Evolutionary conservation across 2,797 vertebrate species (phyloP).

Genomic region (Brachyrhaphis roseni): DNA sequence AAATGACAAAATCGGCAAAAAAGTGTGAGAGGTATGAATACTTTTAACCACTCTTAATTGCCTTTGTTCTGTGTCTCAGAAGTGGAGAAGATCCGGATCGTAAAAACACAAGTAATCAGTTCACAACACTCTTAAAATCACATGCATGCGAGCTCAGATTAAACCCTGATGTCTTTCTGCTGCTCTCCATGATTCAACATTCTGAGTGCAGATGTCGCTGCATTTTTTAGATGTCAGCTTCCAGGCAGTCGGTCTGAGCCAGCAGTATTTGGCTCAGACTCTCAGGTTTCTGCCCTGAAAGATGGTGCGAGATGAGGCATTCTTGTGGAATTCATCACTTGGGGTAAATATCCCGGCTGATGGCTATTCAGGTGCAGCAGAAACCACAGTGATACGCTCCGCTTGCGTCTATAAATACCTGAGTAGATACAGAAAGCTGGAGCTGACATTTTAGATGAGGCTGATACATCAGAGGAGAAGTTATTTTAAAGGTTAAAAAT

Average conservation of each 20-base stretch:
- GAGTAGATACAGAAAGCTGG: conserved; percentile 65
- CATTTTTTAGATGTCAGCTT: conserved; percentile 62
- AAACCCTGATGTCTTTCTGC: conserved; percentile 21
- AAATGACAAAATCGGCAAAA: not conserved
- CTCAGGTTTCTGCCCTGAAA: conserved; percentile 63
- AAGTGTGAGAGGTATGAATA: not conserved
- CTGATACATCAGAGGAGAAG: conserved; percentile 34
- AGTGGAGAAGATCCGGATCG: not conserved
- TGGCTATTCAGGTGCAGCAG: conserved; percentile 54
- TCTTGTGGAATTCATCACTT: conserved; percentile 69
- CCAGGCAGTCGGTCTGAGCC: conserved; percentile 54
- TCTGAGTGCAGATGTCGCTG: conserved; percentile 58
- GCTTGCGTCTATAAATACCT: conserved; percentile 68
- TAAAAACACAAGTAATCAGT: not conserved
- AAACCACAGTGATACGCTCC: conserved; percentile 57
- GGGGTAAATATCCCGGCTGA: conserved; percentile 50
- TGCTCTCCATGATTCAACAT: conserved; percentile 28
- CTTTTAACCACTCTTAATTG: not conserved
- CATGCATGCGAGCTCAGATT: conserved; percentile 1
- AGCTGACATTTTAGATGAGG: conserved; percentile 58
- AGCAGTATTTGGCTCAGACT: conserved; percentile 52
- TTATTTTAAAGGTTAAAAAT: conserved; percentile 55
- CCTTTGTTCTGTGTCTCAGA: not conserved
- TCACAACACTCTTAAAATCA: not conserved
- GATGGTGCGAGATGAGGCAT: conserved; percentile 47